Conservation (phyloP, 2,888 invertebrate species). For the Cosmia trapezina region DNA sequence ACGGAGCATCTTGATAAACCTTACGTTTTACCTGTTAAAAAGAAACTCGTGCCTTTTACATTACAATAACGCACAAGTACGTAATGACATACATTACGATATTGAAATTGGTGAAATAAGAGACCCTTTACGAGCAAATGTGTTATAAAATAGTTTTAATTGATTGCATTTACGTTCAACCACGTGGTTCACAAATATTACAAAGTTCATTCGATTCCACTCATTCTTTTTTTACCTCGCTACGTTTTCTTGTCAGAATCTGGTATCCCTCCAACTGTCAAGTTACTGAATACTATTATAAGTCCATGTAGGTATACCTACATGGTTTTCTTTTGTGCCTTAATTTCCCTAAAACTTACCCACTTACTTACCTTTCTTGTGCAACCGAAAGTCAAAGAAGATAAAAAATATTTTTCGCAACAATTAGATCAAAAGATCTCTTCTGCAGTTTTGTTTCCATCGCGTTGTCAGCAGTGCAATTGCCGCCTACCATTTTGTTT, state of each 20-base stretch:
- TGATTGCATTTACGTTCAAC: not conserved
- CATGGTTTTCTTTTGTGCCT: too few species aligned
- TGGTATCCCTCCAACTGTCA: not conserved
- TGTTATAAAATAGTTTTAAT: too few species aligned
- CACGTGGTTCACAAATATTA: not conserved
- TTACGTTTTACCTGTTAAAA: too few species aligned
- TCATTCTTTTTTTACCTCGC: not conserved
- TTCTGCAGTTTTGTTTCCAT: not conserved
- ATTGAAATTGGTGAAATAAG: too few species aligned
- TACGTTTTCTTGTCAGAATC: not conserved
- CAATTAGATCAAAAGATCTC: not conserved
- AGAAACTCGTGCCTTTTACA: too few species aligned
- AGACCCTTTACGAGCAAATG: too few species aligned
- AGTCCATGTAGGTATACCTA: too few species aligned
- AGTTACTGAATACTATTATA: not conserved
- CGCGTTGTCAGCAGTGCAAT: not conserved
- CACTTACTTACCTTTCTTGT: not conserved
- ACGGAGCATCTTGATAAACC: too few species aligned
- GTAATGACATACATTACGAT: too few species aligned
- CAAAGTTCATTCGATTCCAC: not conserved
- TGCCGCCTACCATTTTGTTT: slow-evolving; percentile 11
- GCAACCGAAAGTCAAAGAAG: not conserved
- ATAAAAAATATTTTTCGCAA: not conserved
- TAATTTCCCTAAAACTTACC: not conserved
- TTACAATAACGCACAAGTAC: too few species aligned